A percentile compares a stretch with the other conserved stretches of the same genome.
phyloP scores from a whole-genome alignment of 2,888 invertebrate species.

The Aphodius granarius region DNA sequence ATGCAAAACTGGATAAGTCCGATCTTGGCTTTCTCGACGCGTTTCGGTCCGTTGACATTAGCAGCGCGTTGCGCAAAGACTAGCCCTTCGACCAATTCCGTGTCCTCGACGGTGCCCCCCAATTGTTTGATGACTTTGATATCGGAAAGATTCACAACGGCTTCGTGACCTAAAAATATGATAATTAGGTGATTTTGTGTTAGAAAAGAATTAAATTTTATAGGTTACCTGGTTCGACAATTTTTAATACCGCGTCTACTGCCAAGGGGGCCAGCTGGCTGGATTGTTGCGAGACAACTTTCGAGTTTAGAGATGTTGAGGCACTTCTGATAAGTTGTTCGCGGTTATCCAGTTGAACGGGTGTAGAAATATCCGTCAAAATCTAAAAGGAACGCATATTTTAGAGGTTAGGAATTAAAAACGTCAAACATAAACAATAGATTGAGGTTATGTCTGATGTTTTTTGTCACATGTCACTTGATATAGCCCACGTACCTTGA shows the following conservation, averaged over 20 bases:
- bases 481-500: slow-evolving; percentile 53
- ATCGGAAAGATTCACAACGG: slow-evolving; percentile 86
- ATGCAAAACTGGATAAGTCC: slow-evolving; percentile 99
- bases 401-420: background rate
- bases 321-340: slow-evolving; percentile 91
- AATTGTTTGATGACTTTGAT: slow-evolving; percentile 96
- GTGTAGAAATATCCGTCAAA: slow-evolving; percentile 80
- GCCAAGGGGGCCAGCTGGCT: slow-evolving; percentile 94
- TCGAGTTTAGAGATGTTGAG: slow-evolving; percentile 97
- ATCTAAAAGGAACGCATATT: slow-evolving; percentile 54
- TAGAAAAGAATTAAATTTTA: no score
- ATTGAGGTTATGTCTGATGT: no score
- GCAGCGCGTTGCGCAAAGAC: slow-evolving; percentile 89
- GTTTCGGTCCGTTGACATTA: slow-evolving; percentile 88
- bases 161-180: slow-evolving; percentile 55
- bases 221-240: slow-evolving; percentile 64
- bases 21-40: slow-evolving; percentile 97
- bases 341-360: slow-evolving; percentile 83
- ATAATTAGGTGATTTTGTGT: slow-evolving; percentile 7
- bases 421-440: no score
- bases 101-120: slow-evolving; percentile 97
- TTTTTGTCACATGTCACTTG: no score
- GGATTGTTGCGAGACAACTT: slow-evolving; percentile 98
- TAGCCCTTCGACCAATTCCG: slow-evolving; percentile 93
- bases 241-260: slow-evolving; percentile 92